phyloP scores from a whole-genome alignment of 2,888 invertebrate species.

The Chorisops tibialis region DNA sequence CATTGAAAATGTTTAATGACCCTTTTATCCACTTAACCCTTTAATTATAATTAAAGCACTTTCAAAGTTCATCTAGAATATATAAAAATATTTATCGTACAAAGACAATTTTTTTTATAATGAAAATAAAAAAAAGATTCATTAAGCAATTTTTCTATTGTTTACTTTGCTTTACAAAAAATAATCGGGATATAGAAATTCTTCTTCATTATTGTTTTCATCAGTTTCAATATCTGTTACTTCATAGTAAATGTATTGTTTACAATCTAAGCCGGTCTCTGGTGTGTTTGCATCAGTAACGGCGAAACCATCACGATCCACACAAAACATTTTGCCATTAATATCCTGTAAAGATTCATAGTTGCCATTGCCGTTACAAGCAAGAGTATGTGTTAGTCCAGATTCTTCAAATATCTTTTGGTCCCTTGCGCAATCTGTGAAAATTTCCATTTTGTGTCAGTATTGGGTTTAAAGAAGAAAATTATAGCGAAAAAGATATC shows the following conservation, averaged over 20 bases:
- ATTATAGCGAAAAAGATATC: too few relatives aligned
- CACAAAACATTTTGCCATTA: constrained; percentile 57
- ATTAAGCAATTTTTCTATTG: background rate
- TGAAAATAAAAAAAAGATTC: background rate
- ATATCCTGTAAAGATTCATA: constrained; percentile 56
- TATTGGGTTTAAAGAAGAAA: too few relatives aligned
- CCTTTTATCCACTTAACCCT: too few relatives aligned
- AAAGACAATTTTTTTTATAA: background rate
- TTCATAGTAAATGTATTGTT: constrained; percentile 35
- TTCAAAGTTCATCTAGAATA: too few relatives aligned
- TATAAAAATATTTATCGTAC: too few relatives aligned
- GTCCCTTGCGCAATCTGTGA: constrained; percentile 63
- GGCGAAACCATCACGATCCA: constrained; percentile 60
- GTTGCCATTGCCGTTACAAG: constrained; percentile 59
- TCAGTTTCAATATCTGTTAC: background rate
- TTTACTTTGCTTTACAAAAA: background rate
- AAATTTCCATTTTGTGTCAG: too few relatives aligned
- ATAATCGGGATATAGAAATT: constrained; percentile 12
- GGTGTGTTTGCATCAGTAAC: constrained; percentile 39
- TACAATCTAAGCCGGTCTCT: constrained; percentile 32
- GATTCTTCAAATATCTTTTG: constrained; percentile 54
- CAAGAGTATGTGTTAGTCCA: constrained; percentile 54
- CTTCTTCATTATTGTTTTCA: background rate
- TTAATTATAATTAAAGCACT: background rate
- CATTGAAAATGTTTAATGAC: too few relatives aligned